A percentile compares a stretch with the other conserved stretches of the same genome.
These are phyloP conservation scores for Phaenicophaeus curvirostris DNA, from an alignment of 2,797 vertebrate genomes.

Conservation along the genomic window DNA sequence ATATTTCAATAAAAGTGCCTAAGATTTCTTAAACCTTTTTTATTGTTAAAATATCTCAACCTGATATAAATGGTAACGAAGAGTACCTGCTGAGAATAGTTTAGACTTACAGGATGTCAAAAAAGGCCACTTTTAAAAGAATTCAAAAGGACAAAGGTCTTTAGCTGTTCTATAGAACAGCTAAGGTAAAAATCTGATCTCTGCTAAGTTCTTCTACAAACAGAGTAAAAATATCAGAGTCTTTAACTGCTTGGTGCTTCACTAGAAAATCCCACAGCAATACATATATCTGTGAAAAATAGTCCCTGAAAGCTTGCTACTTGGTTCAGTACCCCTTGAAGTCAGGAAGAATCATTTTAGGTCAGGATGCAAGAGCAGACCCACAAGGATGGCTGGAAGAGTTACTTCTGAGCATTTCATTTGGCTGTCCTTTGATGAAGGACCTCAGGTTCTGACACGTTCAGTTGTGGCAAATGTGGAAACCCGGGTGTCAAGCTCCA, in stretches of 20 bases:
- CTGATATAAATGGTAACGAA: background rate
- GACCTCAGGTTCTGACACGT: background rate
- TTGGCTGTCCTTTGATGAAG: background rate
- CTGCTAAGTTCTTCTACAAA: background rate
- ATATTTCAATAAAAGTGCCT: background rate
- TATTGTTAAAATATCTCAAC: background rate
- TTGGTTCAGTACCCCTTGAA: background rate
- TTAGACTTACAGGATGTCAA: background rate
- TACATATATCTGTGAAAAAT: background rate
- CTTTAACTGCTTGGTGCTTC: background rate
- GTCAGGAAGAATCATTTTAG: background rate
- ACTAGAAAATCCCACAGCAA: background rate
- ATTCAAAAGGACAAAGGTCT: background rate
- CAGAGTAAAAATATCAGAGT: background rate
- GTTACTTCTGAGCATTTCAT: background rate
- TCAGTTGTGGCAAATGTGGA: background rate
- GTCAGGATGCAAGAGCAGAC: background rate
- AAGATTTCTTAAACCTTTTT: background rate
- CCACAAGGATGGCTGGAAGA: background rate
- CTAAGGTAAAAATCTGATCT: background rate
- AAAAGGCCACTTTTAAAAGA: background rate
- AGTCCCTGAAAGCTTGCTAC: background rate
- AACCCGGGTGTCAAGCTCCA: background rate
- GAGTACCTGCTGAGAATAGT: background rate
- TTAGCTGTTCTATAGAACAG: background rate